Evolutionary conservation across 1,140 invertebrate genomes (phyloP), one percentile per base, ranked within the genome.

Genomic region (Drosophila parvula): DNA sequence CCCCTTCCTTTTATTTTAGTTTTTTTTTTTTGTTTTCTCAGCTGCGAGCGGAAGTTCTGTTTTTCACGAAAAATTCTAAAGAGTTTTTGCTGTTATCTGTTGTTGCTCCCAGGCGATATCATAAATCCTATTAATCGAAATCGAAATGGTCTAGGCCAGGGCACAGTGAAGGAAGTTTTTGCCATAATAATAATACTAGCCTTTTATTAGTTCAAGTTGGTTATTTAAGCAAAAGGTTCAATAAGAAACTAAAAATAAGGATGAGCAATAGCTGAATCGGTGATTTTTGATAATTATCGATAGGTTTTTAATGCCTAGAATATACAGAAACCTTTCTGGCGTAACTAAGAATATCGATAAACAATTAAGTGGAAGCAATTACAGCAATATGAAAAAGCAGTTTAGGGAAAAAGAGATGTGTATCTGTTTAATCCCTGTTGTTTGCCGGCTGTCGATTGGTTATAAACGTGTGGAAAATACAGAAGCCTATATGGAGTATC

Each of bases 111-210:
- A 48, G 63, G 63, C 57, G 34, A 38, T 47, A 67, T 47, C 44
- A 67, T 67, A 67, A 67, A 67, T 67, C 63, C 32, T 45, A 22
- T 38, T 55, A 55, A 55, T 55, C 51, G 51, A 38, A 55, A 38
- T 55, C 18, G 34, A 40, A 55, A 10, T 38, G 32, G 32, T 14
- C 34, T 14, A 22, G 50, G 7, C 8, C 12, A 4, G 50, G n/a
- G 30, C 30, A 28, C 27, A 44, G 43, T 22, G 27, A 2, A 10
- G 10, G 0, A n/a, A 28, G 8, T 16, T 28, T 0, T 48, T 10
- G 27, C 9, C 0, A 22, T 36, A 36, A 22, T 36, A 22, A 18
- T 32, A 34, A 12, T 32, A 34, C 9, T 11, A 7, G 28, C 0
- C 0, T 28, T n/a, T 10, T 30, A 16, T 4, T 22, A 14, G 44